Evolutionary conservation across 2,797 vertebrate species (phyloP).

Genomic region (Enteromius anoplus): DNA sequence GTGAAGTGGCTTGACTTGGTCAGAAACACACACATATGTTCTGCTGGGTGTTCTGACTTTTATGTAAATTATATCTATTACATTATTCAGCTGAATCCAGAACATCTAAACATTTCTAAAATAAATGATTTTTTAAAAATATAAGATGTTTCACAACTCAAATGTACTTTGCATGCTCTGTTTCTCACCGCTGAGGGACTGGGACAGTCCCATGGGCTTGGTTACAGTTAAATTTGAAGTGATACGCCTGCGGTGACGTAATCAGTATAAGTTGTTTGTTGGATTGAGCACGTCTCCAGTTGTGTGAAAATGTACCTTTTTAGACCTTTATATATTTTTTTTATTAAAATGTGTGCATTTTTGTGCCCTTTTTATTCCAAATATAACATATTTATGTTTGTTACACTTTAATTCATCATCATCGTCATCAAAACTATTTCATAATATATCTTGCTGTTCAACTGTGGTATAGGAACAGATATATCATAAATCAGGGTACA

Average conservation of each 20-base stretch:
- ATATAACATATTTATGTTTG: not conserved
- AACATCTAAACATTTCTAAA: not conserved
- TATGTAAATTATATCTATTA: not conserved
- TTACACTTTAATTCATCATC: not conserved
- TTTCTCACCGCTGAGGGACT: conserved; percentile 77
- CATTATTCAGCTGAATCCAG: not conserved
- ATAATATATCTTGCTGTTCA: not conserved
- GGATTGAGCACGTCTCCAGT: not conserved
- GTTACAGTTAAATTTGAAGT: conserved; percentile 28
- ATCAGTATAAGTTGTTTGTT: conserved; percentile 17
- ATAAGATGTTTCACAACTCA: not conserved
- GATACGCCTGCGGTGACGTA: not conserved
- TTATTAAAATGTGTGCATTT: not conserved
- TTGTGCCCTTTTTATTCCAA: not conserved
- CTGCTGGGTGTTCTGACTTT: conserved; percentile 1
- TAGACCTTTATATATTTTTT: not conserved
- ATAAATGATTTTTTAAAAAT: not conserved
- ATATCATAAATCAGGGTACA: not conserved
- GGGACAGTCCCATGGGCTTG: conserved; percentile 63
- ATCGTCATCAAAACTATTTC: not conserved
- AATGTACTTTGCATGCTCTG: conserved; percentile 39
- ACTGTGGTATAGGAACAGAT: not conserved
- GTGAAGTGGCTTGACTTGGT: not conserved
- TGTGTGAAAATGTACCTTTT: not conserved
- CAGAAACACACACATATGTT: not conserved